Conservation (phyloP, 1,140 invertebrate species). For the Nixonia krombeini region DNA sequence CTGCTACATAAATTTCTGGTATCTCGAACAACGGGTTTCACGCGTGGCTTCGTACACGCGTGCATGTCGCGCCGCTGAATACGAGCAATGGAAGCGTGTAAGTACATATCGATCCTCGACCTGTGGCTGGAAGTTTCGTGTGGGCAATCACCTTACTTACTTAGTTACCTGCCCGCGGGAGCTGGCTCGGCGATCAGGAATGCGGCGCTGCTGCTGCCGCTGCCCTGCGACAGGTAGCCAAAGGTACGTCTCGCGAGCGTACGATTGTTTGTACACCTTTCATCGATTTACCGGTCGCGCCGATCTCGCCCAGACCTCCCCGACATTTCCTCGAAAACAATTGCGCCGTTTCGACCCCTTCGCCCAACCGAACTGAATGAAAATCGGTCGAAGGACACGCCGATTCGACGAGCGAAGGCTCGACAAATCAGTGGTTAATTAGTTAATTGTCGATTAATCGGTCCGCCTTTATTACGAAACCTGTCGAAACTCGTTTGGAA, state of each 20-base stretch:
- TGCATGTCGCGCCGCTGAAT: slow-evolving; percentile 43
- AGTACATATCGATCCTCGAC: slow-evolving; percentile 48
- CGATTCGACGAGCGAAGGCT: too few species aligned
- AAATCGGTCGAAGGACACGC: too few species aligned
- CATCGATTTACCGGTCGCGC: too few species aligned
- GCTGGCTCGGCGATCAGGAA: slow-evolving; percentile 28
- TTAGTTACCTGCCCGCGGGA: slow-evolving; percentile 45
- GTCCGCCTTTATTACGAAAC: too few species aligned
- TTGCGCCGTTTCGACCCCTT: too few species aligned
- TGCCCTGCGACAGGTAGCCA: slow-evolving; percentile 45
- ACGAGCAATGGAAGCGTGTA: slow-evolving; percentile 45
- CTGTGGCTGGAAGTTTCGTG: slow-evolving; percentile 56
- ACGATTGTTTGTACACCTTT: slow-evolving; percentile 46
- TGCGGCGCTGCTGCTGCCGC: too few species aligned
- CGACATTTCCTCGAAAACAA: too few species aligned
- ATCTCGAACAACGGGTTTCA: slow-evolving; percentile 50
- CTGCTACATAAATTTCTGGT: slow-evolving; percentile 48
- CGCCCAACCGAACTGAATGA: too few species aligned
- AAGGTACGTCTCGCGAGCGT: slow-evolving; percentile 28
- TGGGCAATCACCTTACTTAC: slow-evolving; percentile 58
- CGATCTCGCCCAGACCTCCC: too few species aligned
- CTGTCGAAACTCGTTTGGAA: too few species aligned
- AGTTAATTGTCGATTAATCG: too few species aligned
- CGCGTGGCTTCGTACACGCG: slow-evolving; percentile 47
- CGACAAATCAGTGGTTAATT: too few species aligned